Base-by-base conservation (phyloP, 2,797 vertebrate species). In the Pseudopleuronectes americanus region DNA sequence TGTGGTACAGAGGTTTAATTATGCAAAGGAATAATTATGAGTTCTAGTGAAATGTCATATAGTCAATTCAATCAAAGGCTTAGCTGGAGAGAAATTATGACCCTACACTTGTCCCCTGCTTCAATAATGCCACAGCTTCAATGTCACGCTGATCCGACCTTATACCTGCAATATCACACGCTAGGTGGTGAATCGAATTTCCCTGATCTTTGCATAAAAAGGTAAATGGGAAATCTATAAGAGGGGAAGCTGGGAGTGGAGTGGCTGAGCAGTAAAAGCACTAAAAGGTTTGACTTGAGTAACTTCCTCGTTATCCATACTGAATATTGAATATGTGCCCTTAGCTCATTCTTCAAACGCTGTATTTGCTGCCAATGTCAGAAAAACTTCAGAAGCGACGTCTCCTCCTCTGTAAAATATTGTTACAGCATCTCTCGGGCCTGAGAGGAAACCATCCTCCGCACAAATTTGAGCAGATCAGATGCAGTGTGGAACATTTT, bases 51-150 rank as follows among this genome's bases (percentile, higher is more conserved):
- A 60, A 47, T 43, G 48, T 68, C 47, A 71, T 56, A 80, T 83
- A 85, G 80, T 71, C 77, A 78, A 89, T 89, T 75, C 87, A 79
- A 60, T 89, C 78, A 87, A 77, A 55, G 65, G 48, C 84, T 85
- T 81, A 71, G 83, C 19, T 81, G 81, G 77, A 87, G 56, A 63
- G 36, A 68, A 59, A 53, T 38, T 8, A 66, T 74, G 56, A 72
- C 43, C 31, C 56, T 52, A 63, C 24, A 48, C 24, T 57, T 31
- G 26, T 48, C 14, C 21, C n/a, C 52, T 22, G 6, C 51, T 74
- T 69, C 38, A 52, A 38, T 45, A 28, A 43, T 53, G 53, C 52
- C 24, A 45, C 66, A 53, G 24, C 24, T 41, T 66, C 26, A n/a
- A 14, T 70, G 66, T 77, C 28, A 55, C 19, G 55, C 26, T 56